Conservation (phyloP, 1,140 invertebrate genomes). For the Drusus annulatus region DNA sequence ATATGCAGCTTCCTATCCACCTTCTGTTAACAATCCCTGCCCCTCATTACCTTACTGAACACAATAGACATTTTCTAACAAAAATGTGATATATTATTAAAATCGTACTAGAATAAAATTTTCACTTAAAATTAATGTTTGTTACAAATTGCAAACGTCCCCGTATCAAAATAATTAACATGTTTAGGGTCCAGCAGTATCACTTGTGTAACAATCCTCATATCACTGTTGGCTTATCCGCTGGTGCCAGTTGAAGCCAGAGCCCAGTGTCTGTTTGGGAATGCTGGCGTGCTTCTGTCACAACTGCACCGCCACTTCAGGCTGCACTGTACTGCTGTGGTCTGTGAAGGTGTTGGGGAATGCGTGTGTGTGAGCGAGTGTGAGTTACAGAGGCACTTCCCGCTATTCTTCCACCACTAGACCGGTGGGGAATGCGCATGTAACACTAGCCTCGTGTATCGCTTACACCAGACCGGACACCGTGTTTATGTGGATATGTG, state of each 20-base stretch:
- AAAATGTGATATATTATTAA: conserved; percentile 47
- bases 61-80: conserved; percentile 53
- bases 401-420: too few species aligned
- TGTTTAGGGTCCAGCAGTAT: background rate
- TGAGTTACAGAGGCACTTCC: too few species aligned
- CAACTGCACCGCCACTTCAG: too few species aligned
- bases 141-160: conserved; percentile 56
- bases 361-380: too few species aligned
- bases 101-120: conserved; percentile 45
- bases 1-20: conserved; percentile 25
- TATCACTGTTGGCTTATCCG: too few species aligned
- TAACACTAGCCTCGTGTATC: too few species aligned
- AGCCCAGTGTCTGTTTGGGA: too few species aligned
- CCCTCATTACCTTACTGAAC: conserved; percentile 49
- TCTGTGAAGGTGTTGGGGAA: too few species aligned
- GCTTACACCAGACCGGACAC: background rate
- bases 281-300: too few species aligned
- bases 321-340: too few species aligned
- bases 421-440: too few species aligned
- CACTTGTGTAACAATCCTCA: background rate
- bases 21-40: background rate
- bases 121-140: conserved; percentile 46
- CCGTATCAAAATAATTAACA: conserved; percentile 44
- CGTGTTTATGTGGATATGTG: conserved; percentile 9
- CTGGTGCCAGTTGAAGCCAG: background rate